These are phyloP conservation scores for Rotaria sp. DNA, from an alignment of 2,888 invertebrate species.

Conservation along the genomic window DNA sequence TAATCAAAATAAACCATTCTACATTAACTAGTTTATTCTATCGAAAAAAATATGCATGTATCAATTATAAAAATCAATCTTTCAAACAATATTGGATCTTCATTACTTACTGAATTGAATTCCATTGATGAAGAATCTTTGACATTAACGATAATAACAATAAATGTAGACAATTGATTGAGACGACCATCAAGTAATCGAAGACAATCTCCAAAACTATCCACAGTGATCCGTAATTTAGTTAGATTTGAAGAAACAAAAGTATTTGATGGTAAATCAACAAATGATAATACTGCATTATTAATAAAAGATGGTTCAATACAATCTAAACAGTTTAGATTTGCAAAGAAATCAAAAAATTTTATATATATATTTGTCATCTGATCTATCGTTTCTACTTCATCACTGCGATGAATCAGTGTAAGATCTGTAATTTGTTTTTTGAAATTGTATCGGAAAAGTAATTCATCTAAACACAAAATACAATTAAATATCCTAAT, in stretches of 20 bases:
- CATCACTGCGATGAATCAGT: neutral
- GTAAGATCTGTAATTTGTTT: neutral
- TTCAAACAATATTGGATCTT: neutral
- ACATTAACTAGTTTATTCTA: neutral
- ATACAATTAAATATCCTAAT: neutral
- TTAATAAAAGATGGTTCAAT: neutral
- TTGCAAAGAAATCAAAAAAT: neutral
- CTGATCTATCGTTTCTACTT: neutral
- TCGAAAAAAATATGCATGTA: too few relatives aligned
- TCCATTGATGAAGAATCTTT: neutral
- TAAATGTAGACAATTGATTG: neutral
- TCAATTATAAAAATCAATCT: neutral
- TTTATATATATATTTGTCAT: neutral
- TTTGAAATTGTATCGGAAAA: neutral
- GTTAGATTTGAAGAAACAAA: neutral
- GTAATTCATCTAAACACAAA: neutral
- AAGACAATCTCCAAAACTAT: conserved; percentile 11
- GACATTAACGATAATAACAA: neutral
- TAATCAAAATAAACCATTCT: neutral
- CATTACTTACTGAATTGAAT: neutral
- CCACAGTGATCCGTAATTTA: neutral
- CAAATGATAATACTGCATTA: neutral
- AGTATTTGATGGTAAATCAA: neutral
- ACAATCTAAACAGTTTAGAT: neutral
- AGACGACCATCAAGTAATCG: neutral